phyloP scores from a whole-genome alignment of 2,888 invertebrate species.

The Parthenolecanium corni region DNA sequence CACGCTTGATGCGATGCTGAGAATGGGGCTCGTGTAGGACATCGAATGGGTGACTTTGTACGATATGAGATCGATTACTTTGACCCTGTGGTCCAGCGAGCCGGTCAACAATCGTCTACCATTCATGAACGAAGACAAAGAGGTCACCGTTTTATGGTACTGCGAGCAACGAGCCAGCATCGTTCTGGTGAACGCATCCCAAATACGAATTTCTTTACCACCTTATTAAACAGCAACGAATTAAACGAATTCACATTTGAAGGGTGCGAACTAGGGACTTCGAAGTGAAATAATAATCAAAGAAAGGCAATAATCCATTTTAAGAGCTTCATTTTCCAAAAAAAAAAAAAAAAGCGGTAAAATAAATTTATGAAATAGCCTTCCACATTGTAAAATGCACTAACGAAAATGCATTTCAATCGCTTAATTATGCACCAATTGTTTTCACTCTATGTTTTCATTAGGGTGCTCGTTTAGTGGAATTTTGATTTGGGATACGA shows the following conservation, averaged over 20 bases:
- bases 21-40: conserved; percentile 78
- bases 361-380: too few relatives aligned
- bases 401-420: too few relatives aligned
- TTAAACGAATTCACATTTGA: not conserved
- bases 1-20: conserved; percentile 65
- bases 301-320: not conserved
- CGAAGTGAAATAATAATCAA: too few relatives aligned
- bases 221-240: conserved; percentile 41
- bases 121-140: conserved; percentile 66
- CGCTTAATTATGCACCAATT: too few relatives aligned
- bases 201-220: conserved; percentile 79
- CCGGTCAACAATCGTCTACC: conserved; percentile 75
- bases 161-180: conserved; percentile 71
- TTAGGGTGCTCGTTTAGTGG: too few relatives aligned
- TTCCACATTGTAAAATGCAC: too few relatives aligned
- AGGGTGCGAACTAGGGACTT: too few relatives aligned
- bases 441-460: too few relatives aligned
- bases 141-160: conserved; percentile 93
- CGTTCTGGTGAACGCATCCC: conserved; percentile 85
- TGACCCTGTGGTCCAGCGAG: conserved; percentile 85
- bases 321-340: not conserved
- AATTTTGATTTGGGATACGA: too few relatives aligned
- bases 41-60: conserved; percentile 80
- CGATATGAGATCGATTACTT: conserved; percentile 76
- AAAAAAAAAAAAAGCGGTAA: not conserved